phyloP scores from a whole-genome alignment of 2,888 invertebrate species.

The Amphipoea oculea region DNA sequence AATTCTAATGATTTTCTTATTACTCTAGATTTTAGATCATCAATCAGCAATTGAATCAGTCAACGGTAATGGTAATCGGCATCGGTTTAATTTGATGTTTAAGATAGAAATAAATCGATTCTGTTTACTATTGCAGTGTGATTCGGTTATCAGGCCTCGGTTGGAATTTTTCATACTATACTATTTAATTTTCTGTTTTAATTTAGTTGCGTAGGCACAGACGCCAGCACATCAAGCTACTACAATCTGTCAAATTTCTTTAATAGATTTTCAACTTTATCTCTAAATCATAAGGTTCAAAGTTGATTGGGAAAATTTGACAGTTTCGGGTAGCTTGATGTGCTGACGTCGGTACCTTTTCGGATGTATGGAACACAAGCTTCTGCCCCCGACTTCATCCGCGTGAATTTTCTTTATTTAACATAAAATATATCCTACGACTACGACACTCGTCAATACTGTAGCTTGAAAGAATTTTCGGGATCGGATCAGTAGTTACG shows the following conservation, averaged over 20 bases:
- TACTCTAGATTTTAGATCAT: not conserved
- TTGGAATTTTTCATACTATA: not conserved
- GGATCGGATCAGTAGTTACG: no score
- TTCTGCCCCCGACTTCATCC: no score
- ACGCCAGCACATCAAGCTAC: no score
- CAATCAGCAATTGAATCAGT: constrained; percentile 16
- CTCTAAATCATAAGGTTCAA: no score
- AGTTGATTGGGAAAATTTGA: no score
- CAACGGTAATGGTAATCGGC: constrained; percentile 7
- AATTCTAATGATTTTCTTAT: not conserved
- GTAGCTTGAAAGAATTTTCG: no score
- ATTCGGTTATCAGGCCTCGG: not conserved
- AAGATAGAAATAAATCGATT: constrained; percentile 31
- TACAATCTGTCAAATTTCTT: no score
- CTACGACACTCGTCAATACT: no score
- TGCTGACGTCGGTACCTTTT: not conserved
- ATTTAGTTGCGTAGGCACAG: not conserved
- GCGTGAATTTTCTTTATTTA: no score
- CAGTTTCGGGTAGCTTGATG: no score
- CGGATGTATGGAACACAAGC: not conserved
- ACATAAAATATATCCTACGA: no score
- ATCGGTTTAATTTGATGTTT: constrained; percentile 26
- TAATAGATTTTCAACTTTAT: no score
- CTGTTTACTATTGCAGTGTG: constrained; percentile 19
- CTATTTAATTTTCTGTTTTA: not conserved